Percentiles rank a stretch among this genome's conserved stretches.
Evolutionary conservation across 2,888 invertebrate species (phyloP).

Genomic region (Lasioglossum leucozonium): DNA sequence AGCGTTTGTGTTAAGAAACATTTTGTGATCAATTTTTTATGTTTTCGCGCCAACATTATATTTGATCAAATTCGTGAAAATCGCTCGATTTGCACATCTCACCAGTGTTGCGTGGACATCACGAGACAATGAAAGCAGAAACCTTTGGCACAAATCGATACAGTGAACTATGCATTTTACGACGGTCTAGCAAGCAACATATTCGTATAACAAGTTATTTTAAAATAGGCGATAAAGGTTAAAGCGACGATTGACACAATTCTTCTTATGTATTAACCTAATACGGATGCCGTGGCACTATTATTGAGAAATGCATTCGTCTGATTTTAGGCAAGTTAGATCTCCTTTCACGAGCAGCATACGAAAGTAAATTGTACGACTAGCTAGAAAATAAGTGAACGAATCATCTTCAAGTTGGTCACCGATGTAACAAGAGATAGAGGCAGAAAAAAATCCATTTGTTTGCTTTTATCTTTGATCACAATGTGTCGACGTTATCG

Average conservation of each 20-base stretch:
- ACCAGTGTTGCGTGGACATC: not conserved
- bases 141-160: not conserved
- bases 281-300: too few species aligned
- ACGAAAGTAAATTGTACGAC: too few species aligned
- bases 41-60: not conserved
- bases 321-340: too few species aligned
- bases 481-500: not conserved
- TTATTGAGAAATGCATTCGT: too few species aligned
- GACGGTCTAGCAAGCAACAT: not conserved
- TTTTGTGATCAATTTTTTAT: not conserved
- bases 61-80: not conserved
- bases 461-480: not conserved
- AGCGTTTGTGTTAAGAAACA: not conserved
- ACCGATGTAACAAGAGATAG: not conserved
- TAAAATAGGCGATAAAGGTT: too few species aligned
- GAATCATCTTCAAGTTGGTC: not conserved
- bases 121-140: not conserved
- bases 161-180: not conserved
- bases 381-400: not conserved
- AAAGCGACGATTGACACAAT: too few species aligned
- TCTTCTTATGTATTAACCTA: too few species aligned
- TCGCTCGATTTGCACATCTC: not conserved
- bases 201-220: not conserved
- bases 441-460: not conserved
- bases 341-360: too few species aligned